These are phyloP conservation scores for Passer montanus DNA, from an alignment of 2,113 vertebrate species.

Conservation along the genomic window DNA sequence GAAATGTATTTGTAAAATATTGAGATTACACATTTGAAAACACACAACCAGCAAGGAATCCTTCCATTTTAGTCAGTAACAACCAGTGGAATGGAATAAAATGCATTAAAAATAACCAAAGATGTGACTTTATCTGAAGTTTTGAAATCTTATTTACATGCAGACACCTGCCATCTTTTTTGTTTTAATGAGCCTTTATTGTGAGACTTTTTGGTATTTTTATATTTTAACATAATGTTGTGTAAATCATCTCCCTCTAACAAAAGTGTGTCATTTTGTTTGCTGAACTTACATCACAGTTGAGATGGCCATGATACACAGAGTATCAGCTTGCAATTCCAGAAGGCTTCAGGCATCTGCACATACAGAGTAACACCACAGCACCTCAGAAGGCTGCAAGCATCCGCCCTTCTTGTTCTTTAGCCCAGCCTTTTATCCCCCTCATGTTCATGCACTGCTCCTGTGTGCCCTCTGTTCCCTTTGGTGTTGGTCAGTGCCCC, in stretches of 20 bases:
- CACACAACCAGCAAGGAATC: neutral
- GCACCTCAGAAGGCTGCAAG: neutral
- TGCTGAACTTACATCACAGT: neutral
- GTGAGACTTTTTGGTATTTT: neutral
- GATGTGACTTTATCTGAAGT: neutral
- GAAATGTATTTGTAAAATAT: slow-evolving; percentile 23
- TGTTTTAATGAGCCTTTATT: neutral
- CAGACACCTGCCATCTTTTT: accelerated
- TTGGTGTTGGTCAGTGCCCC: neutral
- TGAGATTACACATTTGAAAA: neutral
- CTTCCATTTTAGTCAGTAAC: neutral
- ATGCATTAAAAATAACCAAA: neutral
- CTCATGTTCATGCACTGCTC: neutral
- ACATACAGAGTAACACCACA: neutral
- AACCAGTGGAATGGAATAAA: neutral
- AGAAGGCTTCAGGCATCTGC: neutral
- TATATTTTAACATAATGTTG: neutral
- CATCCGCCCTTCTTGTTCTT: neutral
- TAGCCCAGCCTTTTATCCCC: neutral
- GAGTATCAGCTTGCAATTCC: neutral
- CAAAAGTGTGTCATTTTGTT: neutral
- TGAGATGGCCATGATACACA: neutral
- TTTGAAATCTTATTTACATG: neutral
- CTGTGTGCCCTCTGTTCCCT: neutral
- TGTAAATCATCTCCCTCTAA: neutral